Conservation (phyloP, 2,797 vertebrate species). For the Tinamus major region DNA sequence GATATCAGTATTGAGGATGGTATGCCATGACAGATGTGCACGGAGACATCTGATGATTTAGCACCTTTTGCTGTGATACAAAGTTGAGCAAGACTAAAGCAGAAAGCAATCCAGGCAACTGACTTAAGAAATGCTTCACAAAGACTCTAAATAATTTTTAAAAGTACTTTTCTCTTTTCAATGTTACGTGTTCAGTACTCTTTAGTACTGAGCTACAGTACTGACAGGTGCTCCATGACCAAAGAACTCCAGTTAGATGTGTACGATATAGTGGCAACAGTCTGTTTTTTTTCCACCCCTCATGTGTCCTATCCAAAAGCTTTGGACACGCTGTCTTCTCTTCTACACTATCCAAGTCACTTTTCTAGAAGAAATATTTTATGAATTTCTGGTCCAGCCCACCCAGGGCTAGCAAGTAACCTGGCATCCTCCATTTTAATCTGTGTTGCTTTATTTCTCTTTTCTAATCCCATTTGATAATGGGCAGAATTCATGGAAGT, state of each 20-base stretch:
- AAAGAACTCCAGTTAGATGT: constrained; percentile 23
- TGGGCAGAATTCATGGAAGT: neutral
- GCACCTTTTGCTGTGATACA: constrained; percentile 40
- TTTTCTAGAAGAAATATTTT: neutral
- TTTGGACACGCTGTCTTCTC: neutral
- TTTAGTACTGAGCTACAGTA: too few species aligned
- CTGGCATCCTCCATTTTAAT: neutral
- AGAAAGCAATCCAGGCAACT: constrained; percentile 24
- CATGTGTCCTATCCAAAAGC: neutral
- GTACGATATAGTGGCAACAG: neutral
- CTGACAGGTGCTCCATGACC: constrained; percentile 18
- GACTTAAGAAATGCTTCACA: neutral
- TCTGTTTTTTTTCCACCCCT: neutral
- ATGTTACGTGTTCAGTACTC: neutral
- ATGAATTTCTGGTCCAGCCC: neutral
- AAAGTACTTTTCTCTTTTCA: neutral
- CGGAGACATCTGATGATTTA: constrained; percentile 44
- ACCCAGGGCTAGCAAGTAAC: neutral
- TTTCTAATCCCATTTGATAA: neutral
- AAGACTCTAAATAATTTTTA: constrained; percentile 21
- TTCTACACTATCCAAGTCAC: neutral
- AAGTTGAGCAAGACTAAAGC: constrained; percentile 21
- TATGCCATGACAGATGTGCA: constrained; percentile 32
- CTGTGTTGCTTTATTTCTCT: neutral
- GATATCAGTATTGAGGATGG: neutral